phyloP scores from a whole-genome alignment of 1,140 invertebrate species.

The Tetraneura akinire region DNA sequence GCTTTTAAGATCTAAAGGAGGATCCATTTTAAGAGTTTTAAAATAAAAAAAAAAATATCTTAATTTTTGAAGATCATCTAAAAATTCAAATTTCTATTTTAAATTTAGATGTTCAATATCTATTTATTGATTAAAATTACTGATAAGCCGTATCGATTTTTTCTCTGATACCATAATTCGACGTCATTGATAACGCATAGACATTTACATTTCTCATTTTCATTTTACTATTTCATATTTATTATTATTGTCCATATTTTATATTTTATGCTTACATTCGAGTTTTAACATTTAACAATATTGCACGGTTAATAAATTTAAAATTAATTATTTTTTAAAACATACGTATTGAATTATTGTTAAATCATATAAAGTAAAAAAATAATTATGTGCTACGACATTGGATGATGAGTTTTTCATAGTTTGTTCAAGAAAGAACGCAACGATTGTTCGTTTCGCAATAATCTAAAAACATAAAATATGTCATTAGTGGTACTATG shows the following conservation, averaged over 20 bases:
- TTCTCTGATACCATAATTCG: conserved; percentile 5
- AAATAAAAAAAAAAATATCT: not conserved
- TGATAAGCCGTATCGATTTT: conserved; percentile 26
- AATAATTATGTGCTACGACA: not conserved
- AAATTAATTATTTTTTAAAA: no score
- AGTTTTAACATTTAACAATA: no score
- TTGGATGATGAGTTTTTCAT: not conserved
- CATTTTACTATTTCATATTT: not conserved
- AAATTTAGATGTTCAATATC: no score
- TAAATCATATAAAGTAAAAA: not conserved
- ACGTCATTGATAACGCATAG: conserved; percentile 35
- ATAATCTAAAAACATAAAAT: conserved; percentile 30
- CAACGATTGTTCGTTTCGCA: not conserved
- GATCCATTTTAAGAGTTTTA: conserved; percentile 13
- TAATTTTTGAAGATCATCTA: no score
- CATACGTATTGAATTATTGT: no score
- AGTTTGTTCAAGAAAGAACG: not conserved
- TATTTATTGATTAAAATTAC: no score
- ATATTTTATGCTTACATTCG: no score
- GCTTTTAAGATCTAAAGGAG: not conserved
- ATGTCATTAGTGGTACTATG: conserved; percentile 43
- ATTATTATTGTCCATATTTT: no score
- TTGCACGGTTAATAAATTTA: no score
- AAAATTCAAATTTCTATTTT: no score
- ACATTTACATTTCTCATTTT: not conserved